A percentile compares a stretch with the other conserved stretches of the same genome.
These are phyloP conservation scores for Oopsacas minuta DNA, from an alignment of 37 sponge, comb jelly and placozoan species.

Conservation along the genomic window DNA sequence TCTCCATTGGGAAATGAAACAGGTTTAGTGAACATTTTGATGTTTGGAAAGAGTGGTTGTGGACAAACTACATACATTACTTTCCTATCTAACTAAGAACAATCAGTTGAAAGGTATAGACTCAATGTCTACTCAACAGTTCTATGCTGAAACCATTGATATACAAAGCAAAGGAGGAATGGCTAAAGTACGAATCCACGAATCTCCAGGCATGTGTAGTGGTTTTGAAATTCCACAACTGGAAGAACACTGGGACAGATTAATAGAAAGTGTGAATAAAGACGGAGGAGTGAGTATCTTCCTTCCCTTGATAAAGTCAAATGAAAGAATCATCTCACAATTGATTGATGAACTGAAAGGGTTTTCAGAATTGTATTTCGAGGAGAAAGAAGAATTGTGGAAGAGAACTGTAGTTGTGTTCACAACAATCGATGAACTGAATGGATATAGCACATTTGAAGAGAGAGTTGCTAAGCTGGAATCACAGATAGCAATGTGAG, in stretches of 20 bases:
- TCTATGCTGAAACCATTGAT: background rate
- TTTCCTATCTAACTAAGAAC: background rate
- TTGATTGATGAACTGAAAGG: background rate
- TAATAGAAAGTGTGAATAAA: background rate
- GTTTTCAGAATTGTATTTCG: background rate
- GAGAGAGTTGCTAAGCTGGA: background rate
- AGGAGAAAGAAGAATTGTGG: background rate
- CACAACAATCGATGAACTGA: background rate
- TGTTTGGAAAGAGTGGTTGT: background rate
- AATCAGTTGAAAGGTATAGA: background rate
- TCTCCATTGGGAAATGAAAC: too few species aligned
- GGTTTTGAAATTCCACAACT: background rate
- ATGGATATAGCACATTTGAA: background rate
- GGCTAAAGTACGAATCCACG: background rate
- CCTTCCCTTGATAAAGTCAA: background rate
- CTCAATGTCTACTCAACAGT: background rate
- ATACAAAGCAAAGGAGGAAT: background rate
- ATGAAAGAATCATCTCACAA: background rate
- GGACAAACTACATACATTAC: background rate
- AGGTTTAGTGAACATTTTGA: background rate
- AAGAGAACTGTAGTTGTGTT: background rate
- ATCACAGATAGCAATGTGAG: background rate
- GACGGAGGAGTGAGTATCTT: background rate
- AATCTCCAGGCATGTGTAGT: slow-evolving; percentile 12
- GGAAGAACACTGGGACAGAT: background rate